Percentiles rank a stretch among this genome's conserved stretches.
phyloP scores from a whole-genome alignment of 2,797 vertebrate species.

The Poeciliopsis paucimaculata region DNA sequence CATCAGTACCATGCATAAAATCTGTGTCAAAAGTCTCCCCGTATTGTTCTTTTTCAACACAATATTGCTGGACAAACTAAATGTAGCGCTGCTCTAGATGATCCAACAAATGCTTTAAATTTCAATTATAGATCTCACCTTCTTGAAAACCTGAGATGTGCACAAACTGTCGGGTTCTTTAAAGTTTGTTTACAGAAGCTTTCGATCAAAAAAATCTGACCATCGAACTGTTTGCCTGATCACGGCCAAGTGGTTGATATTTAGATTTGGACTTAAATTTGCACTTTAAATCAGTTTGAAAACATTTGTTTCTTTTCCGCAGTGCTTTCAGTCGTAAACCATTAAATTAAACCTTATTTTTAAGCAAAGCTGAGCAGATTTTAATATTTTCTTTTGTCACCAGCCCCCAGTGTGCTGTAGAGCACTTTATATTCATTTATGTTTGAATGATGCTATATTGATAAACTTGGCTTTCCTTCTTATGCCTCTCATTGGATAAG shows the following conservation, averaged over 20 bases:
- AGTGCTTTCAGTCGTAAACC: not conserved
- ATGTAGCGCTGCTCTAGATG: not conserved
- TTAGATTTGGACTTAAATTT: not conserved
- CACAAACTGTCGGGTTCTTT: not conserved
- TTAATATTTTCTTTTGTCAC: not conserved
- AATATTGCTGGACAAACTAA: not conserved
- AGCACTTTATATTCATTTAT: not conserved
- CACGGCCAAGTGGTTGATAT: not conserved
- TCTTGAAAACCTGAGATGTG: not conserved
- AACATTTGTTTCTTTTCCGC: not conserved
- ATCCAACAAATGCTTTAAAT: not conserved
- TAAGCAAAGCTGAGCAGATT: not conserved
- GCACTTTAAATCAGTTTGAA: not conserved
- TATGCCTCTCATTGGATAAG: not conserved
- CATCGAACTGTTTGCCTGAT: not conserved
- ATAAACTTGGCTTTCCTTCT: not conserved
- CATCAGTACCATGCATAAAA: not conserved
- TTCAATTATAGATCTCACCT: not conserved
- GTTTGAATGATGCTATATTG: not conserved
- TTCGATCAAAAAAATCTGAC: not conserved
- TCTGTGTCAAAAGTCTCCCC: not conserved
- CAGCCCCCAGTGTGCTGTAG: not conserved
- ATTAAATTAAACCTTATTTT: not conserved
- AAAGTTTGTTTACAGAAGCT: not conserved
- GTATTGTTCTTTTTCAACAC: not conserved